phyloP scores from a whole-genome alignment of 2,113 vertebrate species.

The Cacatua alba region DNA sequence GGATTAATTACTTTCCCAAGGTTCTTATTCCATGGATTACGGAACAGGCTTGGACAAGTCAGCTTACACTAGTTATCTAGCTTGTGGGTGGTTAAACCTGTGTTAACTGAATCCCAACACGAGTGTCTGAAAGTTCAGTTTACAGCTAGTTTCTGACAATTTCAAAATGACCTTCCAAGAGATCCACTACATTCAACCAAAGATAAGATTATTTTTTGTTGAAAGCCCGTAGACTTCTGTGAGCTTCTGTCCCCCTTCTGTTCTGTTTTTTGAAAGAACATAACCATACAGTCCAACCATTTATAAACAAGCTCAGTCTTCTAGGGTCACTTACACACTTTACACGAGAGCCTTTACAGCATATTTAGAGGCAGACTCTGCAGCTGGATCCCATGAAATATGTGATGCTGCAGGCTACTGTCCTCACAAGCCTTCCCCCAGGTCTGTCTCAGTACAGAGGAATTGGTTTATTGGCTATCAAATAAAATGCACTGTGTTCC shows the following conservation, averaged over 20 bases:
- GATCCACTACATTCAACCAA: neutral
- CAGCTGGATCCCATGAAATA: neutral
- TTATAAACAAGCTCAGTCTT: neutral
- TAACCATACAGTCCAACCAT: neutral
- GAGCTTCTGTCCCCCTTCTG: neutral
- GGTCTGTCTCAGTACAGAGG: neutral
- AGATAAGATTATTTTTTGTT: neutral
- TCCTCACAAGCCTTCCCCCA: neutral
- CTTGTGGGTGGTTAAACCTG: neutral
- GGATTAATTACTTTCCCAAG: neutral
- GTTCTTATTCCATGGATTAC: neutral
- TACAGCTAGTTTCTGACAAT: neutral
- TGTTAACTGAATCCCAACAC: neutral
- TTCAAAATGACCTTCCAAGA: neutral
- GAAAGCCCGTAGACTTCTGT: neutral
- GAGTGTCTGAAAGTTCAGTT: neutral
- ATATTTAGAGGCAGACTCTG: neutral
- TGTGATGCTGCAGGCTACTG: rapidly evolving
- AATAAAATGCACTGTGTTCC: neutral
- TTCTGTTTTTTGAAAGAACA: neutral
- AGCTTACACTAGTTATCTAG: neutral
- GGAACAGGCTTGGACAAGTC: neutral
- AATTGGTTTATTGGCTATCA: neutral
- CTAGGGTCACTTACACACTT: rapidly evolving
- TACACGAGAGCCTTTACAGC: neutral